phyloP scores from a whole-genome alignment of 1,140 invertebrate species.

The Trichomalopsis sarcophagae region DNA sequence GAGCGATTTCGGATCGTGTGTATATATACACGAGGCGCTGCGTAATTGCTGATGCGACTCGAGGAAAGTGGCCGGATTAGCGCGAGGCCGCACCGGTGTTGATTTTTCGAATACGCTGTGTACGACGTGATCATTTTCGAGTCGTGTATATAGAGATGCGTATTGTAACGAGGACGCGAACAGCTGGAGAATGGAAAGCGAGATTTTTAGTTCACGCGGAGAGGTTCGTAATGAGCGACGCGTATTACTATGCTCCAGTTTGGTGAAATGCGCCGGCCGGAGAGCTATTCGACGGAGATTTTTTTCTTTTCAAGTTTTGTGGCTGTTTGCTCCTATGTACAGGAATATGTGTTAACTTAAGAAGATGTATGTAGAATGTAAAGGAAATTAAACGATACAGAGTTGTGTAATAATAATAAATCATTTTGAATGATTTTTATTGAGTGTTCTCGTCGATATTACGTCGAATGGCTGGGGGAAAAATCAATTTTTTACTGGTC shows the following conservation, averaged over 20 bases:
- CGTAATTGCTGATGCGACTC: constrained; percentile 22
- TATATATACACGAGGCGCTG: background rate
- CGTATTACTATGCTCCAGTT: background rate
- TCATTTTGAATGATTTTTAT: too few relatives aligned
- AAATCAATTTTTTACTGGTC: too few relatives aligned
- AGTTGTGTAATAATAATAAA: too few relatives aligned
- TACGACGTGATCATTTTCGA: background rate
- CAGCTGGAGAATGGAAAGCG: constrained; percentile 4
- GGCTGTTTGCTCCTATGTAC: too few relatives aligned
- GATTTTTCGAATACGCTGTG: background rate
- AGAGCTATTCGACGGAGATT: background rate
- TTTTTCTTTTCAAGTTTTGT: background rate
- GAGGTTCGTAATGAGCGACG: background rate
- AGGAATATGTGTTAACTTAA: too few relatives aligned
- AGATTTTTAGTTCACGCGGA: constrained; percentile 19
- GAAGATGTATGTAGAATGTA: too few relatives aligned
- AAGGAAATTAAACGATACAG: too few relatives aligned
- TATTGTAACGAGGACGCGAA: background rate
- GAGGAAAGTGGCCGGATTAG: constrained; percentile 19
- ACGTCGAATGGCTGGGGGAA: too few relatives aligned
- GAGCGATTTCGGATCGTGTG: constrained; percentile 34
- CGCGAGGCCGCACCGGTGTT: too few relatives aligned
- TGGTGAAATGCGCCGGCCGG: too few relatives aligned
- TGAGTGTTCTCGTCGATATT: too few relatives aligned
- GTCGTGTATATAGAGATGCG: background rate